Percentiles rank a stretch among this genome's conserved stretches.
These are phyloP conservation scores for Otolemur crassicaudatus DNA, from an alignment of 2,797 vertebrate genomes.

Conservation along the genomic window DNA sequence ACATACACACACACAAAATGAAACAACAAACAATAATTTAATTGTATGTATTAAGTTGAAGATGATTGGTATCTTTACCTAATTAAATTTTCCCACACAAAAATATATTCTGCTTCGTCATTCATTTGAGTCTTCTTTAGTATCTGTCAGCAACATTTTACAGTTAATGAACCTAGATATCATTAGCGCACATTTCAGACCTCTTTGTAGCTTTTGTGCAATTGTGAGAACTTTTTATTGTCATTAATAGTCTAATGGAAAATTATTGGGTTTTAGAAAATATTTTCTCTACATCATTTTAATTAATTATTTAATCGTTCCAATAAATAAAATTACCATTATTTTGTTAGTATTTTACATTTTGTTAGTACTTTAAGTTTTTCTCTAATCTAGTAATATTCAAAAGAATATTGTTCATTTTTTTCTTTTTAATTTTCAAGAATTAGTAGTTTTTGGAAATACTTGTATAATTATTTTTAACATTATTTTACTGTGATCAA, in stretches of 20 bases:
- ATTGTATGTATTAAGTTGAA: background rate
- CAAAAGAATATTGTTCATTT: background rate
- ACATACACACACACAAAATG: background rate
- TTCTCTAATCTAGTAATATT: background rate
- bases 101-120: background rate
- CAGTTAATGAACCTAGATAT: background rate
- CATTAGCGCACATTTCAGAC: background rate
- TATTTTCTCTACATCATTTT: background rate
- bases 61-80: background rate
- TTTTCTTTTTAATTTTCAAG: slow-evolving; percentile 15
- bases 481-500: background rate
- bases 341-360: background rate
- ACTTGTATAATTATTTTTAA: background rate
- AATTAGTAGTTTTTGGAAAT: background rate
- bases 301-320: background rate
- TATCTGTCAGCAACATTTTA: background rate
- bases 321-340: background rate
- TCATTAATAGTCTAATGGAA: background rate
- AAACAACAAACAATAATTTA: background rate
- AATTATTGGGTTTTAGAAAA: background rate
- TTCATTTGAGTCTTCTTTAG: background rate
- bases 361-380: background rate
- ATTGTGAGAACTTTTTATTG: background rate
- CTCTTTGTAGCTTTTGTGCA: background rate
- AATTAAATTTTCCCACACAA: background rate